phyloP scores from a whole-genome alignment of 2,888 invertebrate genomes.

The Amphipoea oculea region DNA sequence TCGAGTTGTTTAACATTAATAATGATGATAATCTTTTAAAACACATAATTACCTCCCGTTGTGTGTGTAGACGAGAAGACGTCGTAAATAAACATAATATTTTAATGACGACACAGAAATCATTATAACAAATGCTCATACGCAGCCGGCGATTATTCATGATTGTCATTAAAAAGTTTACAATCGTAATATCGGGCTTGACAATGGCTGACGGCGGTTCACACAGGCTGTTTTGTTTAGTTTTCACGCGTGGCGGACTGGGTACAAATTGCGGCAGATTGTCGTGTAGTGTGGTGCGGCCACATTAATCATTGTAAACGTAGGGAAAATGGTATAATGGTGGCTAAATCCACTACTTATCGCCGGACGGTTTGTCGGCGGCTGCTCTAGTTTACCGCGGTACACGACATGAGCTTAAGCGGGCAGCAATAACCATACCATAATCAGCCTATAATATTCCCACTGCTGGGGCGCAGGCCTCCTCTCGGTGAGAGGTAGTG shows the following conservation, averaged over 20 bases:
- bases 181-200: conserved; percentile 58
- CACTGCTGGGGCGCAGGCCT: background rate
- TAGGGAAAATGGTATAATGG: conserved; percentile 80
- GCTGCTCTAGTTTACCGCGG: conserved; percentile 72
- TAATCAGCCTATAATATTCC: background rate
- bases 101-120: conserved; percentile 47
- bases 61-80: conserved; percentile 36
- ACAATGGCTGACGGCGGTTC: conserved; percentile 66
- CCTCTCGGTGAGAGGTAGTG: background rate
- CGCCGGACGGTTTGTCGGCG: conserved; percentile 71
- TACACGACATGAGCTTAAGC: conserved; percentile 51
- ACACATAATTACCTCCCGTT: conserved; percentile 46
- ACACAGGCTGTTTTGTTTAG: conserved; percentile 68
- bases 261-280: conserved; percentile 68
- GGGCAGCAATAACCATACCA: background rate
- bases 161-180: conserved; percentile 65
- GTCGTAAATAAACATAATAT: conserved; percentile 48
- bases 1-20: conserved; percentile 42
- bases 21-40: conserved; percentile 43
- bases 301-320: conserved; percentile 83
- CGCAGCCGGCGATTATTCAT: conserved; percentile 57
- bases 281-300: conserved; percentile 62
- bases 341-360: conserved; percentile 84
- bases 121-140: conserved; percentile 58
- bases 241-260: conserved; percentile 68